Conservation (phyloP, 1,140 invertebrate genomes). For the Cecropterus lyciades region DNA sequence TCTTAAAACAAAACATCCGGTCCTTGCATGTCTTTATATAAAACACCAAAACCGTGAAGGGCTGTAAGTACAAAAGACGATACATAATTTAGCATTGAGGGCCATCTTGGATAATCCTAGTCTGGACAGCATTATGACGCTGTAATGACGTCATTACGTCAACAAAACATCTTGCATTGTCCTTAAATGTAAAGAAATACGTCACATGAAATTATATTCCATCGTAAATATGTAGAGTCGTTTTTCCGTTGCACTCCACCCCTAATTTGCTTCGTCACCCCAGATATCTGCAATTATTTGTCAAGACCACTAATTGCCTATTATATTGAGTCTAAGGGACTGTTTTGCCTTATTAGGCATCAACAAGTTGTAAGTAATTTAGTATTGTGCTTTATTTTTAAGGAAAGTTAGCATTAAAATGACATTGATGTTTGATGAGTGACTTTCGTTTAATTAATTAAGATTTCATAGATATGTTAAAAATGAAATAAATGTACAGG, state of each 20-base stretch:
- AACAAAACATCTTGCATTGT: slow-evolving; percentile 67
- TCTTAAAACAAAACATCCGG: no score
- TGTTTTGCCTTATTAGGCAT: slow-evolving; percentile 59
- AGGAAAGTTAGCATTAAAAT: no score
- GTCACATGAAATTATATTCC: slow-evolving; percentile 32
- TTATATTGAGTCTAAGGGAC: slow-evolving; percentile 55
- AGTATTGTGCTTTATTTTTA: slow-evolving; percentile 9
- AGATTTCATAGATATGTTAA: no score
- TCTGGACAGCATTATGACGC: slow-evolving; percentile 53
- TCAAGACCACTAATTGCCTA: slow-evolving; percentile 66
- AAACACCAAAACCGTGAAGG: slow-evolving; percentile 6
- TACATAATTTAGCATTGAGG: slow-evolving; percentile 37
- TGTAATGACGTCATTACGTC: slow-evolving; percentile 70
- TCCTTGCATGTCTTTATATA: not conserved
- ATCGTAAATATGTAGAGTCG: slow-evolving; percentile 22
- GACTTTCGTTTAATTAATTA: no score
- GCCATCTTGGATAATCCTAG: slow-evolving; percentile 55
- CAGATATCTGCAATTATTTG: slow-evolving; percentile 66
- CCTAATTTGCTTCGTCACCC: slow-evolving; percentile 55
- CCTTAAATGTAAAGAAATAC: slow-evolving; percentile 43
- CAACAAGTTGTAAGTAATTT: slow-evolving; percentile 47
- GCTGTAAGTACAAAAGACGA: slow-evolving; percentile 20
- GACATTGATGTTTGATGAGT: no score
- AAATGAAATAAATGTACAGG: no score
- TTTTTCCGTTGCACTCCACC: slow-evolving; percentile 22